Conservation (phyloP, 2,888 invertebrate genomes). For the Tetragonisca angustula region DNA sequence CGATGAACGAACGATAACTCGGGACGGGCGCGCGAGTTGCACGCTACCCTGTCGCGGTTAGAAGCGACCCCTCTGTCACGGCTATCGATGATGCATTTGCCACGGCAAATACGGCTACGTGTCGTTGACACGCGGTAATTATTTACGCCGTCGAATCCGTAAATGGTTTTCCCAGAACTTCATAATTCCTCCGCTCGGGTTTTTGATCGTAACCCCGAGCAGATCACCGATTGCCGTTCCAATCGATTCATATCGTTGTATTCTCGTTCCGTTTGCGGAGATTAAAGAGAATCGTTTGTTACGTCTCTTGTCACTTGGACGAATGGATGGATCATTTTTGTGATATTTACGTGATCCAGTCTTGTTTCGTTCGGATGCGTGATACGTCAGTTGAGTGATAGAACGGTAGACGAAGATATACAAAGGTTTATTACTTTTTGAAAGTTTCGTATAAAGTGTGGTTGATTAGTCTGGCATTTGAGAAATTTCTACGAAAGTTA, state of each 20-base stretch:
- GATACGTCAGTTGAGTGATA: neutral
- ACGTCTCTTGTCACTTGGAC: neutral
- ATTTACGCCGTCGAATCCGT: conserved; percentile 61
- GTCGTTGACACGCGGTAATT: conserved; percentile 64
- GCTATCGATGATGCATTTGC: conserved; percentile 69
- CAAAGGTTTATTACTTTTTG: no score
- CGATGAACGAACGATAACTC: conserved; percentile 63
- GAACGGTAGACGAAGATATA: neutral
- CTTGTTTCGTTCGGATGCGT: neutral
- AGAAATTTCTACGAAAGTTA: no score
- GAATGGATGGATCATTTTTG: neutral
- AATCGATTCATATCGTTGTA: neutral
- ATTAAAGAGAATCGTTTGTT: neutral
- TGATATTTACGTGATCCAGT: neutral
- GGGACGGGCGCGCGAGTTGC: conserved; percentile 30
- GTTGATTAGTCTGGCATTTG: no score
- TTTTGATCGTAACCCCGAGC: conserved; percentile 21
- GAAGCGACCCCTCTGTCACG: conserved; percentile 49
- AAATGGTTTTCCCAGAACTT: conserved; percentile 49
- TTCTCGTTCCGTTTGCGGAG: neutral
- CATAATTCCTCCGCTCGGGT: conserved; percentile 45
- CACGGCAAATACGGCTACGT: conserved; percentile 52
- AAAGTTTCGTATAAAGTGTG: no score
- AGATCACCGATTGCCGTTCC: neutral
- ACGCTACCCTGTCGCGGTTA: conserved; percentile 59